A percentile compares a stretch with the other conserved stretches of the same genome.
phyloP scores from a whole-genome alignment of 2,797 vertebrate species.

The Phrynocephalus forsythii region DNA sequence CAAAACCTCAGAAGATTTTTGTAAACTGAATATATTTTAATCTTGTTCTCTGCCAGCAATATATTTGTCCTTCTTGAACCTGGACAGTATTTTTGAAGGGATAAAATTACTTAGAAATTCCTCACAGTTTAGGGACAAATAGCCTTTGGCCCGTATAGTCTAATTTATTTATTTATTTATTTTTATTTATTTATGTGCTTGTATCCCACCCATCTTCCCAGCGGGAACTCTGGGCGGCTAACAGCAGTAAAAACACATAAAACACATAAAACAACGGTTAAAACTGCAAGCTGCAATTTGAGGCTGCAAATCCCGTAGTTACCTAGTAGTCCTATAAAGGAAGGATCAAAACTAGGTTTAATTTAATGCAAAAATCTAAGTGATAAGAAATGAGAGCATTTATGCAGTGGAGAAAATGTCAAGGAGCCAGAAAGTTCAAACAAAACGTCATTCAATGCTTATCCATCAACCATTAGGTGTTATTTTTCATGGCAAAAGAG shows the following conservation, averaged over 20 bases:
- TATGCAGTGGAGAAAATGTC: neutral
- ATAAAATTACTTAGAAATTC: conserved; percentile 1
- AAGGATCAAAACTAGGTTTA: conserved; percentile 14
- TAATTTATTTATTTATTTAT: too few relatives aligned
- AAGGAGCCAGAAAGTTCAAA: neutral
- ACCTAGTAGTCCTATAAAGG: neutral
- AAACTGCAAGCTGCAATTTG: too few relatives aligned
- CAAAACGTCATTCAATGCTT: neutral
- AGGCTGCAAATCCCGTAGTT: neutral
- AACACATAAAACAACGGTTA: too few relatives aligned
- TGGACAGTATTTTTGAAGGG: neutral
- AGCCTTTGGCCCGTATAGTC: neutral
- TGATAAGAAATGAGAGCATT: neutral
- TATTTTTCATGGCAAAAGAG: neutral
- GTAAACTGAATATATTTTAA: conserved; percentile 29
- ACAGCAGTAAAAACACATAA: too few relatives aligned
- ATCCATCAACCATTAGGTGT: neutral
- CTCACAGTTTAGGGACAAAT: conserved; percentile 23
- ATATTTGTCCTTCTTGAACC: conserved; percentile 33
- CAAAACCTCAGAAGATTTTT: conserved; percentile 16
- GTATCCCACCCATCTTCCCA: too few relatives aligned
- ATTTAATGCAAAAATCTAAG: conserved; percentile 3
- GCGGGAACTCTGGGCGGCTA: too few relatives aligned
- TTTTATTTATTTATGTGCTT: too few relatives aligned
- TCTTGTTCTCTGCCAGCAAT: conserved; percentile 21